Conservation (phyloP, 2,797 vertebrate genomes). For the Rhinichthys osculus region DNA sequence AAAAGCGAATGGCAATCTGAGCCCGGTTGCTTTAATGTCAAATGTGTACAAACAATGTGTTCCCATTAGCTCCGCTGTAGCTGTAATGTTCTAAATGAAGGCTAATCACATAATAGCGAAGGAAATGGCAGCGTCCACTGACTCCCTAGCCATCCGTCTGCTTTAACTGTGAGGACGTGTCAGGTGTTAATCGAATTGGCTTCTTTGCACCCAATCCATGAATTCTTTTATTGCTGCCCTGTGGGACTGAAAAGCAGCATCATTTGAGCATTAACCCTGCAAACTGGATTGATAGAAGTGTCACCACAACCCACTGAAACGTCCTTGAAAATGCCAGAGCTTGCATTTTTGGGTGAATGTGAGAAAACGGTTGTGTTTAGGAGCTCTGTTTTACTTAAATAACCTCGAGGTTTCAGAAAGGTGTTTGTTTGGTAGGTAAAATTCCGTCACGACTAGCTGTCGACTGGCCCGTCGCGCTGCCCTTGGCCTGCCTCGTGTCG, state of each 20-base stretch:
- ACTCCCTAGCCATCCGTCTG: conserved; percentile 71
- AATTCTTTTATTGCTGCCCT: conserved; percentile 55
- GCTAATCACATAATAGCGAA: conserved; percentile 74
- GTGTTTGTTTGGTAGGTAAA: conserved; percentile 3
- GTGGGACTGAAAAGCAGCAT: conserved; percentile 31
- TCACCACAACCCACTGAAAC: conserved; percentile 18
- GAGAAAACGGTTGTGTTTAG: neutral
- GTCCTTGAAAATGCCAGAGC: conserved; percentile 40
- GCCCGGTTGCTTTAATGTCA: conserved; percentile 20
- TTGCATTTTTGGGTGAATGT: neutral
- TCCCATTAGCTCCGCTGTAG: conserved; percentile 58
- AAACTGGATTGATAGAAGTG: neutral
- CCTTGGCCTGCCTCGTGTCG: conserved; percentile 13
- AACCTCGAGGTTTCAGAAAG: neutral
- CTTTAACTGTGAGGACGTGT: conserved; percentile 77
- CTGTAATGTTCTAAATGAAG: conserved; percentile 75
- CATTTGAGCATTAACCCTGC: conserved; percentile 5
- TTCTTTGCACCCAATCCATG: conserved; percentile 52
- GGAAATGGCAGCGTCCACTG: conserved; percentile 70
- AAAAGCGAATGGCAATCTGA: neutral
- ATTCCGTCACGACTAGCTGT: neutral
- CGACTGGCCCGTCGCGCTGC: neutral
- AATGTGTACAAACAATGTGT: conserved; percentile 42
- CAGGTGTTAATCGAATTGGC: conserved; percentile 77
- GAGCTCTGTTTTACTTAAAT: too few species aligned